phyloP scores from a whole-genome alignment of 2,797 vertebrate species.

The Acipenser ruthenus region DNA sequence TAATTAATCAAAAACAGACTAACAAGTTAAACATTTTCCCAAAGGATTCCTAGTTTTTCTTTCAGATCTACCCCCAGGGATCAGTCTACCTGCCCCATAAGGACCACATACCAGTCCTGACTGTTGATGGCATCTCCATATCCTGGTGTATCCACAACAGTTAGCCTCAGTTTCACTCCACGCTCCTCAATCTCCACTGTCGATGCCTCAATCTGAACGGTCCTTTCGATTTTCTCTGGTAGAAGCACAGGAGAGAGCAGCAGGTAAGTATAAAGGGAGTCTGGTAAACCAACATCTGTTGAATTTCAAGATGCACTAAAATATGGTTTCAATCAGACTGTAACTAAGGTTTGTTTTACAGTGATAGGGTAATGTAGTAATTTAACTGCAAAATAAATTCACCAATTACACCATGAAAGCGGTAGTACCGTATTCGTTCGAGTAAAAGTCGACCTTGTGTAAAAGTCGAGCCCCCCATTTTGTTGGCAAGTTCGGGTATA shows the following conservation, averaged over 20 bases:
- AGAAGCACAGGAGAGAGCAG: conserved; percentile 12
- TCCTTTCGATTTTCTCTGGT: conserved; percentile 91
- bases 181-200: conserved; percentile 94
- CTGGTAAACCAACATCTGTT: neutral
- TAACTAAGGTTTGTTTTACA: neutral
- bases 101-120: conserved; percentile 74
- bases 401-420: too few relatives aligned
- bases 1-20: too few relatives aligned
- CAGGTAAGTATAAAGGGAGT: neutral
- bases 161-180: conserved; percentile 88
- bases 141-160: conserved; percentile 89
- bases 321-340: neutral
- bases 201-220: conserved; percentile 91
- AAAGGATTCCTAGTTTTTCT: too few relatives aligned
- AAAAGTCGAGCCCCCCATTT: too few relatives aligned
- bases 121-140: conserved; percentile 95
- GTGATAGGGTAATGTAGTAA: neutral
- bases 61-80: too few relatives aligned
- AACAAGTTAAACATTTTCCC: too few relatives aligned
- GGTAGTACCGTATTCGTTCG: too few relatives aligned
- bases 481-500: too few relatives aligned
- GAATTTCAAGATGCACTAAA: neutral
- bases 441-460: too few relatives aligned
- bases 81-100: neutral
- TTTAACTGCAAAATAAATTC: too few relatives aligned